A percentile compares a stretch with the other conserved stretches of the same genome.
phyloP scores from a whole-genome alignment of 1,140 invertebrate species.

The Heterodera carotae region DNA sequence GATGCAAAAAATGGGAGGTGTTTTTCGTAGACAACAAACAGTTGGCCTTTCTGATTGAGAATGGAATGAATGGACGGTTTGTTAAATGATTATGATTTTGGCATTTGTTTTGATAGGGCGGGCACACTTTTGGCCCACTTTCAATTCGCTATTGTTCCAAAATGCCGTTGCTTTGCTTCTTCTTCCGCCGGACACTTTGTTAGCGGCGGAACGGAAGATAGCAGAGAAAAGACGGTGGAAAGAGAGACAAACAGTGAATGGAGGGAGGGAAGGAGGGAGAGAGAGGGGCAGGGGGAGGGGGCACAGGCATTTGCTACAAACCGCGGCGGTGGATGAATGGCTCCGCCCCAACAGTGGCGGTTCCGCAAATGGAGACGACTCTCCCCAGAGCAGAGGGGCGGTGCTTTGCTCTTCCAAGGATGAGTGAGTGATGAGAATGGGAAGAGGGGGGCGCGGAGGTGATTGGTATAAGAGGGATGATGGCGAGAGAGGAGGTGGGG shows the following conservation, averaged over 20 bases:
- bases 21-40: background rate
- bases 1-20: background rate
- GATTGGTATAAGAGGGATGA: too few relatives aligned
- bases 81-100: too few relatives aligned
- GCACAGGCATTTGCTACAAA: too few relatives aligned
- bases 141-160: too few relatives aligned
- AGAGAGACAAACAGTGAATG: background rate
- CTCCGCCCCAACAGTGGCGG: background rate
- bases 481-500: background rate
- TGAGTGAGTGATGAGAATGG: background rate
- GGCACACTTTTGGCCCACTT: too few relatives aligned
- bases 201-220: background rate
- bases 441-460: background rate
- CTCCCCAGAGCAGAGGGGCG: background rate
- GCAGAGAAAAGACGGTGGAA: background rate
- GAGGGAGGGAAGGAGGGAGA: background rate
- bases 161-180: too few relatives aligned
- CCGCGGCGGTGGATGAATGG: background rate
- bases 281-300: too few relatives aligned
- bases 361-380: slow-evolving; percentile 12
- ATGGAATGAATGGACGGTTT: too few relatives aligned
- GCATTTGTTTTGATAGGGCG: too few relatives aligned
- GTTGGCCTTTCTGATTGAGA: too few relatives aligned
- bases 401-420: slow-evolving; percentile 2
- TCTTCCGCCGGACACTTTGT: background rate